Percentiles rank a stretch among this genome's conserved stretches.
Conservation (phyloP, 92 coral and sea anemone species). For the Epizoanthus rinbou region DNA sequence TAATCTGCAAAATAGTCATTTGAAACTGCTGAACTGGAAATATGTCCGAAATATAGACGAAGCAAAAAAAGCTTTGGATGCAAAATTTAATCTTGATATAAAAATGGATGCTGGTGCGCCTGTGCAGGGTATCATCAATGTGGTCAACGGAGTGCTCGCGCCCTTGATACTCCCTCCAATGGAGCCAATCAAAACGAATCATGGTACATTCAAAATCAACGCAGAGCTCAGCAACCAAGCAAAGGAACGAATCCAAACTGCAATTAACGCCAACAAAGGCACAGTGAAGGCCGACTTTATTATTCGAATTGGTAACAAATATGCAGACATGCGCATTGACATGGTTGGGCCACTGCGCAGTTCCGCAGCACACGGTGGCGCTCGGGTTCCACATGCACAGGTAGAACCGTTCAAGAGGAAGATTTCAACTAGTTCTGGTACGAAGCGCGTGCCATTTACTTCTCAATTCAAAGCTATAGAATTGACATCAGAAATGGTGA, state of each 20-base stretch:
- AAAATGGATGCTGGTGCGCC: too few relatives aligned
- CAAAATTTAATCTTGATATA: too few relatives aligned
- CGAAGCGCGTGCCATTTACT: neutral
- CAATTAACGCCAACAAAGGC: neutral
- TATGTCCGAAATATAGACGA: too few relatives aligned
- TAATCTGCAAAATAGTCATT: too few relatives aligned
- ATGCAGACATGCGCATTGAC: constrained; percentile 29
- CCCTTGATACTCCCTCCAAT: too few relatives aligned
- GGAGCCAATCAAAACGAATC: too few relatives aligned
- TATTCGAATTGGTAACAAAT: neutral
- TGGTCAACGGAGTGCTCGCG: too few relatives aligned
- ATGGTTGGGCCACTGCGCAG: neutral
- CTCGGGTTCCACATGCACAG: constrained; percentile 24
- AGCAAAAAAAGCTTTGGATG: too few relatives aligned
- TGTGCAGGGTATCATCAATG: too few relatives aligned
- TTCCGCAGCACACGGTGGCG: neutral
- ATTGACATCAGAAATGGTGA: constrained; percentile 5
- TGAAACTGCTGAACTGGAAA: too few relatives aligned
- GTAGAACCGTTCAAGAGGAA: neutral
- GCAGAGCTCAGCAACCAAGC: neutral
- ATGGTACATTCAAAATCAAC: neutral
- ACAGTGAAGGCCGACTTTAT: neutral
- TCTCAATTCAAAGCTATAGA: constrained; percentile 1
- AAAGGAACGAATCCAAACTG: neutral
- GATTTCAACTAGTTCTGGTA: accelerated